Conservation (phyloP, 35 echinoderm and acorn worm genomes). For the Heliocidaris erythrogramma region DNA sequence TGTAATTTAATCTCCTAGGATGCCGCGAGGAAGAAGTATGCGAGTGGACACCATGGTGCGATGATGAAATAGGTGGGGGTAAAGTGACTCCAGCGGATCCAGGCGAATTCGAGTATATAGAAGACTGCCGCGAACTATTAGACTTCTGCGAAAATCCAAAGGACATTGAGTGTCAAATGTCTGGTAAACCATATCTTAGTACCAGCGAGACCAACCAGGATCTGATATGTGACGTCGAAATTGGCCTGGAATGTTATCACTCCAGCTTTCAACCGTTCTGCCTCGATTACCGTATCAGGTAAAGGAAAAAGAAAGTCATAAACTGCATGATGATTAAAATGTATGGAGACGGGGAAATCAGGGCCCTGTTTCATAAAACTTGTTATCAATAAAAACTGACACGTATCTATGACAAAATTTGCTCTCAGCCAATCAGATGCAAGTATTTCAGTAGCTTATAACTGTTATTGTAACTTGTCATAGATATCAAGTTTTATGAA, state of each 20-base stretch:
- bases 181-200: background rate
- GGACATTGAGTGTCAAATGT: constrained; percentile 18
- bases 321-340: too few relatives aligned
- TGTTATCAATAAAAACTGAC: too few relatives aligned
- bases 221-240: background rate
- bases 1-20: background rate
- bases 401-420: too few relatives aligned
- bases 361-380: too few relatives aligned
- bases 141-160: constrained; percentile 1
- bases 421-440: too few relatives aligned
- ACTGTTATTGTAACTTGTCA: too few relatives aligned
- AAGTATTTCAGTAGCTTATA: too few relatives aligned
- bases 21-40: background rate
- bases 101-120: constrained; percentile 24
- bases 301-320: background rate
- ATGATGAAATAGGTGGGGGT: background rate
- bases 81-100: background rate
- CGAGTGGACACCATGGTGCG: constrained; percentile 36
- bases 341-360: too few relatives aligned
- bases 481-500: too few relatives aligned
- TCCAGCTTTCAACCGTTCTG: background rate
- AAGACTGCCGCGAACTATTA: background rate
- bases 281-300: constrained; percentile 36
- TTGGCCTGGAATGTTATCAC: background rate
- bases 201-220: background rate